These are phyloP conservation scores for Oreochromis grahami DNA, from an alignment of 2,797 vertebrate species.

Conservation along the genomic window DNA sequence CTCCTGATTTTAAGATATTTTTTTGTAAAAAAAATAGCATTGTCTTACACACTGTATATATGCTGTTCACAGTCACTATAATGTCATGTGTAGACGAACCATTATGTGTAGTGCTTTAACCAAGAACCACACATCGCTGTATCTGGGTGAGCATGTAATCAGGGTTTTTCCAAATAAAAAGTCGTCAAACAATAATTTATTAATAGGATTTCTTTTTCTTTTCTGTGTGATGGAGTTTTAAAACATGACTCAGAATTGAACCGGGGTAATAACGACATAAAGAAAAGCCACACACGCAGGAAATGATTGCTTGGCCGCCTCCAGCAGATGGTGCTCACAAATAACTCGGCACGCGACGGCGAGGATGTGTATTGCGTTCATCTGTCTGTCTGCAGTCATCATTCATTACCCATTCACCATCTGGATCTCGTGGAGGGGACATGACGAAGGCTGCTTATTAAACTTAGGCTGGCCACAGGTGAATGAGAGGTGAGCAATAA, in stretches of 20 bases:
- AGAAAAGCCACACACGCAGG: neutral
- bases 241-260: neutral
- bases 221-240: neutral
- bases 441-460: constrained; percentile 33
- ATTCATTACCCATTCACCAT: constrained; percentile 20
- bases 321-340: constrained; percentile 68
- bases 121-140: constrained; percentile 7
- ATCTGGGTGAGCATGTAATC: constrained; percentile 25
- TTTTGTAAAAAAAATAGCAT: neutral
- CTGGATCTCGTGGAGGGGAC: neutral
- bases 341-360: neutral
- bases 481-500: constrained; percentile 43
- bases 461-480: constrained; percentile 15
- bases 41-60: constrained; percentile 18
- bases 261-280: neutral
- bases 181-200: neutral
- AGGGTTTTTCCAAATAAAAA: constrained; percentile 44
- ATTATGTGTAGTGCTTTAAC: constrained; percentile 10
- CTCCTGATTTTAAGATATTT: neutral
- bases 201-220: neutral
- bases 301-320: constrained; percentile 5
- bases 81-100: neutral
- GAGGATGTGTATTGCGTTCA: neutral
- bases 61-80: constrained; percentile 14
- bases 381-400: constrained; percentile 4